Percentiles rank a stretch among this genome's conserved stretches.
Conservation (phyloP, 2,797 vertebrate species). For the Arremon aurantiirostris region DNA sequence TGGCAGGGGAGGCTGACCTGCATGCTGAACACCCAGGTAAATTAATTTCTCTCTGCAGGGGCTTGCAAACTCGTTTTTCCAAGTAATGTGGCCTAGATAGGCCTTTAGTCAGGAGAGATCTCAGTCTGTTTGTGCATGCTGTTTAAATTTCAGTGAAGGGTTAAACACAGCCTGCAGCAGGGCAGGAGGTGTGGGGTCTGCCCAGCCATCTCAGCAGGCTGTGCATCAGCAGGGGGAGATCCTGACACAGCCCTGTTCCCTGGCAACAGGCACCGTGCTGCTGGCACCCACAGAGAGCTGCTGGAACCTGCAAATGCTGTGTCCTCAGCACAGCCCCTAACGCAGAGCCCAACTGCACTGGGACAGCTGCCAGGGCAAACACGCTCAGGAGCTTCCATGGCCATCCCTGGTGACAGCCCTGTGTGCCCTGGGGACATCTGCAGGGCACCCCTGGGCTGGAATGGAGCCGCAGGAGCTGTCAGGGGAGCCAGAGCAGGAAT, state of each 20-base stretch:
- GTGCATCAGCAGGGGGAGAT: background rate
- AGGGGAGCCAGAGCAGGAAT: background rate
- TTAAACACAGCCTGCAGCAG: background rate
- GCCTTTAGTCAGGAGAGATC: background rate
- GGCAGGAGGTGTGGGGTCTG: background rate
- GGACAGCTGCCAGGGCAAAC: background rate
- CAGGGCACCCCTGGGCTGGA: background rate
- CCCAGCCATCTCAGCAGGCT: background rate
- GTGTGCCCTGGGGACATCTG: background rate
- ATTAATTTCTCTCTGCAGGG: background rate
- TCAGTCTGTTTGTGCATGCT: accelerated
- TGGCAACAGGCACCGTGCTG: background rate
- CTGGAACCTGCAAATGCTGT: background rate
- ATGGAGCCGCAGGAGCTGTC: background rate
- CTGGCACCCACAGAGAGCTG: background rate
- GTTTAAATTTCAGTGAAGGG: background rate
- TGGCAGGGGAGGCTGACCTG: background rate
- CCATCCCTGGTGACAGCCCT: background rate
- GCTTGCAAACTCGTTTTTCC: background rate
- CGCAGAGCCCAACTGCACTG: accelerated
- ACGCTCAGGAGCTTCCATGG: accelerated
- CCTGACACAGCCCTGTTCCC: background rate
- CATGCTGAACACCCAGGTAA: background rate
- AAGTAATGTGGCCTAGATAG: background rate
- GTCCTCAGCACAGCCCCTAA: background rate